Conservation (phyloP, 2,888 invertebrate species). For the Yponomeuta evonymella region DNA sequence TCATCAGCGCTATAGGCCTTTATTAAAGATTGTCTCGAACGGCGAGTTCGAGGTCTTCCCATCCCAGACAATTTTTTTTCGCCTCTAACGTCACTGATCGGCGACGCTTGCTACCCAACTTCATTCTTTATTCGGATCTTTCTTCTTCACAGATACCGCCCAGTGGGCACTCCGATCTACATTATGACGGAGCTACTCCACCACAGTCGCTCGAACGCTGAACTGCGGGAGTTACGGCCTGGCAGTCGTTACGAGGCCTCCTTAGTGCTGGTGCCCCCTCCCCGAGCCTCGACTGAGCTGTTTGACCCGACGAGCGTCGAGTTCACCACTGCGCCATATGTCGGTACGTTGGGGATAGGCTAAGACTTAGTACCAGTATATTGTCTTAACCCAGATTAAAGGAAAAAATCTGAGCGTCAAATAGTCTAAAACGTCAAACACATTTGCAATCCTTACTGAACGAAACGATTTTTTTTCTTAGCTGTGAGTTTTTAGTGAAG, state of each 20-base stretch:
- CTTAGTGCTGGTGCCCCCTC: slow-evolving; percentile 88
- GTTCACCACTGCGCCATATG: slow-evolving; percentile 82
- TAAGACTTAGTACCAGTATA: background rate
- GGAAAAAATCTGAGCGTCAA: no score
- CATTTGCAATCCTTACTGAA: no score
- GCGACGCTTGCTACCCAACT: no score
- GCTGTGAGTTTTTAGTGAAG: no score
- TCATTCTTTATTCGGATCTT: no score
- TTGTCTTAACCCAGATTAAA: background rate
- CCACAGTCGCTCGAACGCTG: slow-evolving; percentile 84
- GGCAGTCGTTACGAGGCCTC: slow-evolving; percentile 89
- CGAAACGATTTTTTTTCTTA: no score
- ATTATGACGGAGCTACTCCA: slow-evolving; percentile 91
- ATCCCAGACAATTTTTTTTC: no score
- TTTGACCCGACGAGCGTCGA: slow-evolving; percentile 82
- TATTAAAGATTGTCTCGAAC: no score
- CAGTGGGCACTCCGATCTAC: slow-evolving; percentile 87
- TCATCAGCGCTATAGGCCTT: no score
- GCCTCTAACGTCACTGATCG: no score
- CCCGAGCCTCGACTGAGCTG: slow-evolving; percentile 86
- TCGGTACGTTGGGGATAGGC: slow-evolving; percentile 62
- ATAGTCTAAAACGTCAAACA: no score
- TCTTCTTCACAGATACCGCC: slow-evolving; percentile 79
- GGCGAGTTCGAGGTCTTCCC: no score
- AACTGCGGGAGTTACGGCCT: slow-evolving; percentile 85